Percentiles rank a stretch among this genome's conserved stretches.
Conservation (phyloP, 2,888 invertebrate genomes). For the Coelogynopora nodosa region DNA sequence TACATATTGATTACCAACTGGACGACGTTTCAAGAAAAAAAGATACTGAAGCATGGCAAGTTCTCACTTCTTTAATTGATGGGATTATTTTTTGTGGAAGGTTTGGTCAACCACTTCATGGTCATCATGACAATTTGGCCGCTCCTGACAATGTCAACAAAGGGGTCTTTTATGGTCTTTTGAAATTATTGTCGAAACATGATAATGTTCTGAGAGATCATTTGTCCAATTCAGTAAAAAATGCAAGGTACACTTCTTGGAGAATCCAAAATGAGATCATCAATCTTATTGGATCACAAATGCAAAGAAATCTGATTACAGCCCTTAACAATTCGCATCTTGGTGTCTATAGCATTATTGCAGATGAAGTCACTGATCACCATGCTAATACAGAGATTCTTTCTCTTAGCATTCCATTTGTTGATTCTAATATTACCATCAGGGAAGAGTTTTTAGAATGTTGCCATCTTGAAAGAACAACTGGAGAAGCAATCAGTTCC, state of each 20-base stretch:
- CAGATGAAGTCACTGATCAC: background rate
- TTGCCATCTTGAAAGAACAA: background rate
- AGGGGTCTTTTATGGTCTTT: background rate
- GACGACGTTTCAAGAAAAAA: background rate
- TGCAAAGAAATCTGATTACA: background rate
- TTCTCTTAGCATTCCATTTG: background rate
- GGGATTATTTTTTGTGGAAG: background rate
- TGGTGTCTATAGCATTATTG: background rate
- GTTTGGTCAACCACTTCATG: background rate
- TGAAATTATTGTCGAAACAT: background rate
- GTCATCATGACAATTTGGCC: background rate
- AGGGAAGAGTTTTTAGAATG: background rate
- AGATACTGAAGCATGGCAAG: background rate
- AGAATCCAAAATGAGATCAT: background rate
- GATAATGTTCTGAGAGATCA: background rate
- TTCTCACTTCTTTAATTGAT: background rate
- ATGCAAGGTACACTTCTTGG: background rate
- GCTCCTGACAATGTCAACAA: background rate
- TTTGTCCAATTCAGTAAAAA: background rate
- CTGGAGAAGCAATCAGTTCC: background rate
- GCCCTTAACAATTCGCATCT: background rate
- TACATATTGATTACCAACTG: background rate
- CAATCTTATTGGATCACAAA: background rate
- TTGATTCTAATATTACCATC: background rate
- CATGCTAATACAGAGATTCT: background rate